Conservation (phyloP, 2,888 invertebrate species). For the Eilema griseolum region DNA sequence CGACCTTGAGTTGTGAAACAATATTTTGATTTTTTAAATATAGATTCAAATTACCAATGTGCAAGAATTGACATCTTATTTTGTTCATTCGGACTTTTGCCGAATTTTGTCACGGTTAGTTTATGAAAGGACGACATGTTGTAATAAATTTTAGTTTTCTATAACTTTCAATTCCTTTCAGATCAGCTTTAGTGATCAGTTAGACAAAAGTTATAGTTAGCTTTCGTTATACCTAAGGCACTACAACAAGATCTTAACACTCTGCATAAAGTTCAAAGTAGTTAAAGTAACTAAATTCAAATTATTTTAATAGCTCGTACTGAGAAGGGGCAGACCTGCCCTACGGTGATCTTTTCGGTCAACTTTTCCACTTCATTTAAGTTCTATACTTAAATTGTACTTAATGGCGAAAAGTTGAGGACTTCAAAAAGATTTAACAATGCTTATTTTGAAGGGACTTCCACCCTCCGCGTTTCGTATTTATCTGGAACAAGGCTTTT, state of each 20-base stretch:
- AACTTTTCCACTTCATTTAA: constrained; percentile 86
- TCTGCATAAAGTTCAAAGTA: constrained; percentile 12
- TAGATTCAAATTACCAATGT: too few species aligned
- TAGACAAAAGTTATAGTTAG: too few species aligned
- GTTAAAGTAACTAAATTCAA: constrained; percentile 29
- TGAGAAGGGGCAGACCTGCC: constrained; percentile 30
- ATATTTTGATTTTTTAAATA: too few species aligned
- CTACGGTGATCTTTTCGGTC: constrained; percentile 72
- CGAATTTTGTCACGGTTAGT: too few species aligned
- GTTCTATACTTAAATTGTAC: constrained; percentile 84
- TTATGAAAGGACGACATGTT: too few species aligned
- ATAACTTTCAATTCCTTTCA: too few species aligned
- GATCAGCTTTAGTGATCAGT: too few species aligned
- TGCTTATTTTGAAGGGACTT: constrained; percentile 81
- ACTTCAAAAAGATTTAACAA: constrained; percentile 85
- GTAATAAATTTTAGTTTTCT: too few species aligned
- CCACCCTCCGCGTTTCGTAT: constrained; percentile 68
- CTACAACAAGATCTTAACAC: neutral
- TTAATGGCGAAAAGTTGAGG: constrained; percentile 82
- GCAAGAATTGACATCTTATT: too few species aligned
- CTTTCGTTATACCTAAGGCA: neutral
- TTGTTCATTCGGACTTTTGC: too few species aligned
- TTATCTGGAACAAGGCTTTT: constrained; percentile 70
- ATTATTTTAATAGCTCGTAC: constrained; percentile 45
- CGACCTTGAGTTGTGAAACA: too few species aligned